Conservation (phyloP, 2,113 vertebrate genomes). For the Vombatus ursinus region DNA sequence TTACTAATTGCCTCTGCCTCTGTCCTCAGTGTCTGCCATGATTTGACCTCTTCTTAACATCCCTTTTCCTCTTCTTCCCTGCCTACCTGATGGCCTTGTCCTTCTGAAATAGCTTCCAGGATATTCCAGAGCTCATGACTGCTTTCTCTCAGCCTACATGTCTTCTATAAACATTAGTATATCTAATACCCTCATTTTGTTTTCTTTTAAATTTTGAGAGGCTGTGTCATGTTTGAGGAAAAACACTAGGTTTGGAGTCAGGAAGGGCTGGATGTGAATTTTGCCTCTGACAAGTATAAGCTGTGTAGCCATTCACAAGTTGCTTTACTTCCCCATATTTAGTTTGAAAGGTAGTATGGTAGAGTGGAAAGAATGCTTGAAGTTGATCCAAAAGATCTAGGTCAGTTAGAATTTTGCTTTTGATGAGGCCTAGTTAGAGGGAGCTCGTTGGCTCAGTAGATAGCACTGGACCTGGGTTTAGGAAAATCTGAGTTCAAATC, state of each 20-base stretch:
- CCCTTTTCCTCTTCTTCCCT: background rate
- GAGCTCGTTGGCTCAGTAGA: background rate
- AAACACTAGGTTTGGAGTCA: too few species aligned
- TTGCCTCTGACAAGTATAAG: background rate
- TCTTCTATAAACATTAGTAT: too few species aligned
- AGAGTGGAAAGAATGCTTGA: background rate
- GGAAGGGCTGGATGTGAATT: background rate
- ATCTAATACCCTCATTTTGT: too few species aligned
- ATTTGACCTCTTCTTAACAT: too few species aligned
- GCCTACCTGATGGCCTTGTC: conserved; percentile 16
- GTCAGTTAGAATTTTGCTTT: background rate
- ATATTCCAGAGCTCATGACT: conserved; percentile 45
- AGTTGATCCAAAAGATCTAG: background rate
- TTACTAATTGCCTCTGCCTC: conserved; percentile 29
- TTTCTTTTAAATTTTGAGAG: too few species aligned
- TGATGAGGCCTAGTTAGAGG: background rate
- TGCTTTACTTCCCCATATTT: background rate
- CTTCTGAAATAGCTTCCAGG: conserved; percentile 56
- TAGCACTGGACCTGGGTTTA: background rate
- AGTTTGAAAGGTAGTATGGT: background rate
- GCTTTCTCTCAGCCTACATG: too few species aligned
- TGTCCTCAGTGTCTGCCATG: background rate
- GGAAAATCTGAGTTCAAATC: background rate
- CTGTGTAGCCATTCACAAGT: conserved; percentile 12
- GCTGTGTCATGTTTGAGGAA: too few species aligned